Percentiles rank a stretch among this genome's conserved stretches.
phyloP scores from a whole-genome alignment of 2,113 vertebrate genomes.

The Sterrhoptilus dennistouni region DNA sequence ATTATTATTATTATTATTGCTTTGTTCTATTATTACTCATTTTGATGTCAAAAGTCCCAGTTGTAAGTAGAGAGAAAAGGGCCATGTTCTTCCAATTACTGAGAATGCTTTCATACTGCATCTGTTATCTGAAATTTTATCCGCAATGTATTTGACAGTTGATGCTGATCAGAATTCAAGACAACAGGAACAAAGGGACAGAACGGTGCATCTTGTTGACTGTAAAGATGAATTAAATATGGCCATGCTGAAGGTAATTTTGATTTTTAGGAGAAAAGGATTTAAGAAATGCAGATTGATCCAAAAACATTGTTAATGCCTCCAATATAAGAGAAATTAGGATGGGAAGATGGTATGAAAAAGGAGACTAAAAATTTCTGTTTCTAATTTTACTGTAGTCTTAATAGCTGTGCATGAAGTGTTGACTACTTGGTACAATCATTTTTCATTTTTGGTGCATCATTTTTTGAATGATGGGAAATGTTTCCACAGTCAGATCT shows the following conservation, averaged over 20 bases:
- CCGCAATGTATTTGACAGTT: constrained; percentile 31
- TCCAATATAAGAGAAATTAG: neutral
- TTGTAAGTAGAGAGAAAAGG: neutral
- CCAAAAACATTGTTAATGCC: neutral
- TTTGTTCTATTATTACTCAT: neutral
- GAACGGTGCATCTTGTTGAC: neutral
- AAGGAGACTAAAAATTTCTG: neutral
- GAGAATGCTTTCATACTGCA: neutral
- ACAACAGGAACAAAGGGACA: neutral
- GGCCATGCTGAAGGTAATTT: constrained; percentile 73
- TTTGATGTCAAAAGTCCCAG: neutral
- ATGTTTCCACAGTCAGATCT: neutral
- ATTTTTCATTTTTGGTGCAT: neutral
- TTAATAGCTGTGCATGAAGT: neutral
- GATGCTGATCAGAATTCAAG: neutral
- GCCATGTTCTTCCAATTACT: neutral
- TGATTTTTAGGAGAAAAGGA: neutral
- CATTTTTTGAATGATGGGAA: neutral
- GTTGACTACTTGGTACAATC: neutral
- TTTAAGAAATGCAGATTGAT: neutral
- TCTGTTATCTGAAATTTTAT: neutral
- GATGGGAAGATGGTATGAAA: neutral
- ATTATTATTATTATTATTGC: neutral
- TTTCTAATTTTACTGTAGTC: neutral
- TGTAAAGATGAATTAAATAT: constrained; percentile 47